Evolutionary conservation across 2,797 vertebrate species (phyloP).

Genomic region (Ibycter americanus): DNA sequence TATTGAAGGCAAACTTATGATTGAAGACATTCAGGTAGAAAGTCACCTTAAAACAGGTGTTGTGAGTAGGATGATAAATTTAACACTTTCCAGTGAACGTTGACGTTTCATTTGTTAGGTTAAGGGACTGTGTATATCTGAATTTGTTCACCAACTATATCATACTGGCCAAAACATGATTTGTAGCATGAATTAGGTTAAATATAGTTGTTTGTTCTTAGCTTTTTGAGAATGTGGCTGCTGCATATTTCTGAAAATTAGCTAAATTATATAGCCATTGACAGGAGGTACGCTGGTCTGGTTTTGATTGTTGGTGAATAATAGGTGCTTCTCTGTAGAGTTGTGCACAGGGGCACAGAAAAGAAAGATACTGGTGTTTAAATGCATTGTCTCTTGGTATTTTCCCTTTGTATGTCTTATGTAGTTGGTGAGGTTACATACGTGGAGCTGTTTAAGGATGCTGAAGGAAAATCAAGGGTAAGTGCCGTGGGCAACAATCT

Average conservation of each 20-base stretch:
- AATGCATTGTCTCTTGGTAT: slow-evolving; percentile 99
- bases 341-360: slow-evolving; percentile 94
- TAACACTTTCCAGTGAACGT: slow-evolving; percentile 76
- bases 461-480: slow-evolving; percentile 99
- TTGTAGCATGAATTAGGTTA: slow-evolving; percentile 89
- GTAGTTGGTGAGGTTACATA: slow-evolving; percentile 99
- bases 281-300: slow-evolving; percentile 94
- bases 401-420: slow-evolving; percentile 99
- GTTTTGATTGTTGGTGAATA: slow-evolving; percentile 97
- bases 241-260: slow-evolving; percentile 90
- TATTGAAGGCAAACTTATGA: slow-evolving; percentile 81
- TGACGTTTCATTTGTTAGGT: slow-evolving; percentile 77
- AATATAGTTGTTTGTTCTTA: slow-evolving; percentile 88
- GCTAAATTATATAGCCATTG: slow-evolving; percentile 92
- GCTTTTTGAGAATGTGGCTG: slow-evolving; percentile 90
- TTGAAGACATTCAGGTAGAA: slow-evolving; percentile 87
- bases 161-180: slow-evolving; percentile 90
- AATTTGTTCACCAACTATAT: slow-evolving; percentile 91
- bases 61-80: slow-evolving; percentile 81
- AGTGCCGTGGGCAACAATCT: slow-evolving; percentile 97
- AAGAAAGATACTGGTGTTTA: slow-evolving; percentile 97
- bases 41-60: slow-evolving; percentile 89
- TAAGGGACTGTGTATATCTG: slow-evolving; percentile 79
- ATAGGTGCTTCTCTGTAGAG: slow-evolving; percentile 95
- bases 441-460: slow-evolving; percentile 99